Evolutionary conservation across 1,140 invertebrate species (phyloP).

Genomic region (Diabrotica undecimpunctata): DNA sequence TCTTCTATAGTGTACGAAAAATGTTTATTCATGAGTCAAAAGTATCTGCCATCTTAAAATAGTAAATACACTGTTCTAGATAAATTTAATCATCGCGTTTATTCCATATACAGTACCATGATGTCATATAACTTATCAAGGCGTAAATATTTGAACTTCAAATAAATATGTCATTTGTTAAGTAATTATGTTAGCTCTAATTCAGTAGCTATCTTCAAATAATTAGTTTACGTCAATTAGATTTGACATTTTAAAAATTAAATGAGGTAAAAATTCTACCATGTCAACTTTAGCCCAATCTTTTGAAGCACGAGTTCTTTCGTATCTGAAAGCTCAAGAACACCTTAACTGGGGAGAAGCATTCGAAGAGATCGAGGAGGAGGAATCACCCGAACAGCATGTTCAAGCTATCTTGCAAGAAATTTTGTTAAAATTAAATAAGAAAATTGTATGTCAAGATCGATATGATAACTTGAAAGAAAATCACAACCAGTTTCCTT

Average conservation of each 20-base stretch:
- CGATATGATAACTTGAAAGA: conserved; percentile 18
- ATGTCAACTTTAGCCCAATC: not conserved
- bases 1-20: too few relatives aligned
- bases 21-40: too few relatives aligned
- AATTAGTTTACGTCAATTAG: too few relatives aligned
- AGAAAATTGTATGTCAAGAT: conserved; percentile 17
- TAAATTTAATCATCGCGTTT: too few relatives aligned
- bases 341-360: conserved; percentile 2
- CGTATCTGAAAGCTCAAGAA: conserved; percentile 15
- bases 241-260: not conserved
- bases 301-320: conserved; percentile 10
- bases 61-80: too few relatives aligned
- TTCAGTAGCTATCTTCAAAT: too few relatives aligned
- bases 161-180: too few relatives aligned
- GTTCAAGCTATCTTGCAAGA: conserved; percentile 18
- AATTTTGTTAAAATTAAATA: conserved; percentile 18
- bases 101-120: too few relatives aligned
- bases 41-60: too few relatives aligned
- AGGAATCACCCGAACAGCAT: conserved; percentile 5
- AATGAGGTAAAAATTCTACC: not conserved
- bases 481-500: conserved; percentile 25
- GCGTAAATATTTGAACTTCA: too few relatives aligned
- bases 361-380: not conserved
- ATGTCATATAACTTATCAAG: too few relatives aligned
- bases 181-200: too few relatives aligned